phyloP scores from a whole-genome alignment of 2,797 vertebrate genomes.

The Falco biarmicus region DNA sequence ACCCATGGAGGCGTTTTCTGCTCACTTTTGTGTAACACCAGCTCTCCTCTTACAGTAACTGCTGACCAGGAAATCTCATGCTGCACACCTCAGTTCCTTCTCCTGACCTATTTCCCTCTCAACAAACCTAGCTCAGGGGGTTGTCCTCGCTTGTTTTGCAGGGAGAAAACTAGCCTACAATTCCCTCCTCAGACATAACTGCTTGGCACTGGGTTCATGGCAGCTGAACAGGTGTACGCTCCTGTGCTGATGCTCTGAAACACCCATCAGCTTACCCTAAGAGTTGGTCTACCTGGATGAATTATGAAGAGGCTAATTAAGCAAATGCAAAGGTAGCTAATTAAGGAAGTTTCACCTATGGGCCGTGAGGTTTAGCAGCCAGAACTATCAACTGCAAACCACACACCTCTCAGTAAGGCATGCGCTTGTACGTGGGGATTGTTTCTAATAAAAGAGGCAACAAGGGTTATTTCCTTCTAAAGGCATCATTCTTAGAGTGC shows the following conservation, averaged over 20 bases:
- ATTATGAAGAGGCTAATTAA: not conserved
- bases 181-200: not conserved
- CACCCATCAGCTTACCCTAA: not conserved
- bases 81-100: not conserved
- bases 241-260: not conserved
- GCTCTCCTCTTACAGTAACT: conserved; percentile 22
- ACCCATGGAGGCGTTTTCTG: not conserved
- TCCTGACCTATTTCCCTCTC: conserved; percentile 55
- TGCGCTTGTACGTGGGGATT: fast-evolving
- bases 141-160: not conserved
- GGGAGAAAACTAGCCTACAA: not conserved
- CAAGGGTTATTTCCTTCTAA: not conserved
- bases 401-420: not conserved
- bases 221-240: fast-evolving
- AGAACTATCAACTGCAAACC: not conserved
- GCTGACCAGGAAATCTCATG: not conserved
- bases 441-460: not conserved
- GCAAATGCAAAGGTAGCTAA: not conserved
- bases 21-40: not conserved
- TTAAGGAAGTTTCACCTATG: not conserved
- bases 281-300: not conserved
- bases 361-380: not conserved
- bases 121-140: fast-evolving
- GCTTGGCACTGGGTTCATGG: fast-evolving
- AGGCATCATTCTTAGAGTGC: conserved; percentile 27